Evolutionary conservation across 2,888 invertebrate genomes (phyloP).

Genomic region (Tetranychus truncatus): DNA sequence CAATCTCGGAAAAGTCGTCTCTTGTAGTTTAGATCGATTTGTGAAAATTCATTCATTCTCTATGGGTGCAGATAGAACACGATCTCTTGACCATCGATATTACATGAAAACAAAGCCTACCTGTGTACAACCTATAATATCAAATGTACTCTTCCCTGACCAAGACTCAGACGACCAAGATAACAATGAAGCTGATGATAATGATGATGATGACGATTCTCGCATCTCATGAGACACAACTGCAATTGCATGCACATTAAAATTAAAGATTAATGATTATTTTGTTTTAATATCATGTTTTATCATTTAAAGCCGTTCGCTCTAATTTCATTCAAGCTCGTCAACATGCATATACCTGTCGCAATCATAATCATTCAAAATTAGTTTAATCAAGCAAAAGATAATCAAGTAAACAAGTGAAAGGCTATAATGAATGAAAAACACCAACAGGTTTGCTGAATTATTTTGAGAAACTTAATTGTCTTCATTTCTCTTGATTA

Average conservation of each 20-base stretch:
- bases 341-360: not conserved
- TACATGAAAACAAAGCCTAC: constrained; percentile 23
- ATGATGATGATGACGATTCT: not conserved
- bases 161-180: not conserved
- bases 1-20: constrained; percentile 17
- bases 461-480: not conserved
- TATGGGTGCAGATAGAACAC: constrained; percentile 13
- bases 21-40: constrained; percentile 22
- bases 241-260: not conserved
- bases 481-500: not conserved
- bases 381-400: not conserved
- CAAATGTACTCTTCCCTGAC: not conserved
- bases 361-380: not conserved
- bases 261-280: not conserved
- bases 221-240: not conserved
- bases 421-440: not conserved
- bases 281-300: not conserved
- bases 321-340: not conserved
- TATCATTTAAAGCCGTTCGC: not conserved
- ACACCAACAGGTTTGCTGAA: not conserved
- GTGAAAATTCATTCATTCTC: constrained; percentile 20
- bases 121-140: constrained; percentile 21
- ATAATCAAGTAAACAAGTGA: not conserved
- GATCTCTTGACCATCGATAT: constrained; percentile 17
- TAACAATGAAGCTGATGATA: not conserved